Base-by-base conservation (phyloP, 2,888 invertebrate genomes). In the Colostygia pectinataria region DNA sequence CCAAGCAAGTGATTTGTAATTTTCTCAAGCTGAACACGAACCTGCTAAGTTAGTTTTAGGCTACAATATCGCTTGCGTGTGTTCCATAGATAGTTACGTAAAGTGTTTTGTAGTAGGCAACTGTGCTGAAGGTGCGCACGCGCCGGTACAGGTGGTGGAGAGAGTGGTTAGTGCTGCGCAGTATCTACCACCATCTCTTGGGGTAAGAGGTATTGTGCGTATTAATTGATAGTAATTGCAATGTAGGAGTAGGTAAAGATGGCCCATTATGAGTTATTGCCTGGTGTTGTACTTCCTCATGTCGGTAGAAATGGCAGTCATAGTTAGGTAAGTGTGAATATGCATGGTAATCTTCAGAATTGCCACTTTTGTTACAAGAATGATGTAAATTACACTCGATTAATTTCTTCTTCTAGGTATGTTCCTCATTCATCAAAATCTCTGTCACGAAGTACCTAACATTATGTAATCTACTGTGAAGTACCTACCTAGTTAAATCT, bases 111-210 rank as follows among this genome's bases (percentile, higher is more conserved):
- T 6, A 44, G 34, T 36, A 18, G 2, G 4, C 15, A 14, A 9
- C 2, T n/a, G 38, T n/a, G 28, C 33, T 32, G 9, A 32, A 40
- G 40, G 31, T 38, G 55, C 32, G 34, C 43, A 52, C 14, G 36
- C 53, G 53, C 32, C 36, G 12, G 34, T 42, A 39, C 39, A 38
- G 43, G 28, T 43, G 42, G n/a, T 28, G 33, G 39, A 29, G 43
- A 50, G 43, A 50, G 50, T 34, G 32, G 32, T 33, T 31, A 1
- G 15, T 18, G 20, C 9, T 14, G 32, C 10, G 37, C 31, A 44
- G 36, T 10, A 18, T 40, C 32, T 24, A 18, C 6, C 40, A 40
- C 31, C 40, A 40, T 32, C 32, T 45, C 18, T 37, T 37, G 23
- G 18, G 13, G 28, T 23, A 20, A 20, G 33, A 28, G 33, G 20